phyloP scores from a whole-genome alignment of 2,888 invertebrate species.

The Archips xylosteana region DNA sequence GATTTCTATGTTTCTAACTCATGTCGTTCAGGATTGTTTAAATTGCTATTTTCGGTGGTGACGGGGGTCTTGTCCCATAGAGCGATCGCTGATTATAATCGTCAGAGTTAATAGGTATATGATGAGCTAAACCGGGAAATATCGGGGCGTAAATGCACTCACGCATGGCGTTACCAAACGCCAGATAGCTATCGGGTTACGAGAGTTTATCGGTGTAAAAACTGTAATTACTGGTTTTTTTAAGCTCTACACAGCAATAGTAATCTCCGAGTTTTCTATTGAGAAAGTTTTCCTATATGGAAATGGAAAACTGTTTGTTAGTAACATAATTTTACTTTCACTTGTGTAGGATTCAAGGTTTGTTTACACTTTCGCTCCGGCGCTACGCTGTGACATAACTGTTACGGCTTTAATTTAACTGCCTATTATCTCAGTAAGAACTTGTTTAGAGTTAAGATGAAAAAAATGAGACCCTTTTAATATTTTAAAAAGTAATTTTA shows the following conservation, averaged over 20 bases:
- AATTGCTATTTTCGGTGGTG: conserved; percentile 78
- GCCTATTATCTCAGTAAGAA: background rate
- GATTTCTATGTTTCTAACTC: conserved; percentile 50
- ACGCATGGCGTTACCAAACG: conserved; percentile 27
- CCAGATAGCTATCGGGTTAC: conserved; percentile 19
- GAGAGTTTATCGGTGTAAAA: background rate
- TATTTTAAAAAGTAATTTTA: background rate
- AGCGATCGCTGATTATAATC: conserved; percentile 24
- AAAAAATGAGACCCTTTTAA: background rate
- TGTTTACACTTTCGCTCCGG: conserved; percentile 40
- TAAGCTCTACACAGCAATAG: background rate
- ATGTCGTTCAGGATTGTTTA: conserved; percentile 60
- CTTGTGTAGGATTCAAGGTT: conserved; percentile 25
- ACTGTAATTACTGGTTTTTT: background rate
- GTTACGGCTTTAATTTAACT: conserved; percentile 12
- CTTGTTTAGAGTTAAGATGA: background rate
- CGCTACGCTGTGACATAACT: conserved; percentile 28
- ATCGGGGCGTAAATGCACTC: conserved; percentile 25
- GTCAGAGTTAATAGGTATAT: conserved; percentile 21
- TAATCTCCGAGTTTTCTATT: background rate
- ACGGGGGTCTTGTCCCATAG: conserved; percentile 49
- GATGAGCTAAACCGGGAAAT: conserved; percentile 16
- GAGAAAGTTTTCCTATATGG: background rate
- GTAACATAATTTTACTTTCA: conserved; percentile 22
- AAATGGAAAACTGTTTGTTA: background rate